Base-by-base conservation (phyloP, 2,113 vertebrate species). In the Plotosus lineatus region DNA sequence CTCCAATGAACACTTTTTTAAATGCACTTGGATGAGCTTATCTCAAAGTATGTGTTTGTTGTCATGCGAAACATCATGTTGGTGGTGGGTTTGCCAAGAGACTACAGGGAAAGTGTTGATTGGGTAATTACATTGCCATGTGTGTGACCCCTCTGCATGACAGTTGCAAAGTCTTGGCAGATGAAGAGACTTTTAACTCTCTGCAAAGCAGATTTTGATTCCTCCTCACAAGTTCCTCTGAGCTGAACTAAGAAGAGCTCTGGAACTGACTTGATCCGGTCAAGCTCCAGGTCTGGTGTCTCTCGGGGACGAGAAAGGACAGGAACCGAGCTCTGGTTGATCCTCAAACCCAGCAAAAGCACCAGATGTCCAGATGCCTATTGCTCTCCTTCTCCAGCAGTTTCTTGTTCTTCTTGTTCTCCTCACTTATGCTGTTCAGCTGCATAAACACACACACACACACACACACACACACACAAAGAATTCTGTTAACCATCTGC, bases 341-440 rank as follows among this genome's bases (percentile, higher is more conserved):
- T 78, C 82, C 77, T 78, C 33, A 83, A 85, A 83, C 69, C 71
- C 78, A 88, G 83, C 58, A 88, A 85, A 48, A 74, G 50, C 83
- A 92, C 88, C 77, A 85, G 84, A 77, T 86, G 82, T 86, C n/a
- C n/a, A 56, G 56, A 38, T 46, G 42, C 23, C 78, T 48, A 72
- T 85, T 87, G 85, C 86, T 88, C 81, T 92, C 88, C 65, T 91
- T 86, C 83, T 92, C 71, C 69, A 91, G 88, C 86, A 89, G 88
- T 83, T 86, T 87, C 89, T 84, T 85, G 84, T 93, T 88, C 42
- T 63, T 79, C 68, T 85, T 75, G 58, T 91, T 91, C 86, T 92
- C 90, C 78, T 82, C 46, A 46, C 85, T 83, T 80, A 92, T 83
- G 56, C 84, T 78, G 51, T 85, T 87, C 83, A 93, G 83, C 93